Evolutionary conservation across 1,140 invertebrate species (phyloP).

Genomic region (Scaptomyza graminum): DNA sequence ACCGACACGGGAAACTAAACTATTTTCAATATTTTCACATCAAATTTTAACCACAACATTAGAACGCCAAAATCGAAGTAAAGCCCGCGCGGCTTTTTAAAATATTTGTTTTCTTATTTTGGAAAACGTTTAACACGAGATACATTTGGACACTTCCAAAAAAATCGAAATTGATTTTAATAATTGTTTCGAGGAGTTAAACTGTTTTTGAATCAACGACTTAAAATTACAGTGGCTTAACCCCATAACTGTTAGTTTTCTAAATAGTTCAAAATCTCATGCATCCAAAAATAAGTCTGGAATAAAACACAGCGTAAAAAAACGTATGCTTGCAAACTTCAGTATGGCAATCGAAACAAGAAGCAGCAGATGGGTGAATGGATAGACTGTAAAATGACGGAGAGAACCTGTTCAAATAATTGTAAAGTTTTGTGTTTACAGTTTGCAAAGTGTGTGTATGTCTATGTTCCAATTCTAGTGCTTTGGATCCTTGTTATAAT

Average conservation of each 20-base stretch:
- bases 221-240: not conserved
- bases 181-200: too few species aligned
- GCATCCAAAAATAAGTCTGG: not conserved
- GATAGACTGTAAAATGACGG: not conserved
- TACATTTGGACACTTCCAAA: too few species aligned
- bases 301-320: not conserved
- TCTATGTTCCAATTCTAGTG: slow-evolving; percentile 48
- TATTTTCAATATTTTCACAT: too few species aligned
- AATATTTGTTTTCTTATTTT: too few species aligned
- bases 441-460: slow-evolving; percentile 18
- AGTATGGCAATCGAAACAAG: slow-evolving; percentile 75
- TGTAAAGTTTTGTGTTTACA: slow-evolving; percentile 36
- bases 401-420: slow-evolving; percentile 59
- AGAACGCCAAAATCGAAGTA: too few species aligned
- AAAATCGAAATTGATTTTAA: too few species aligned
- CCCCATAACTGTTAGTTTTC: slow-evolving; percentile 21
- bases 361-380: slow-evolving; percentile 26
- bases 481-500: slow-evolving; percentile 88
- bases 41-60: too few species aligned
- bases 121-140: too few species aligned
- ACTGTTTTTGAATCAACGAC: too few species aligned
- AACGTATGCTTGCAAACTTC: slow-evolving; percentile 44
- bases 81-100: too few species aligned
- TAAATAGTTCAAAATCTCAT: slow-evolving; percentile 50
- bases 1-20: too few species aligned